A percentile compares a stretch with the other conserved stretches of the same genome.
Evolutionary conservation across 2,113 vertebrate genomes (phyloP).

Genomic region (human (Homo sapiens)): GRCh38 chr4:40304501-40305000

Average conservation of each 20-base stretch:
- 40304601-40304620: background rate
- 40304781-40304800: background rate
- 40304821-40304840: background rate
- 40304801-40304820: conserved; percentile 1
- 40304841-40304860: background rate
- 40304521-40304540: background rate
- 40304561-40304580: background rate
- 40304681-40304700: background rate
- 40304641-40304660: background rate
- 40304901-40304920: background rate
- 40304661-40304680: background rate
- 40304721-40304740: background rate
- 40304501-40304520: conserved; percentile 18
- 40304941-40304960: background rate
- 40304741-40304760: background rate
- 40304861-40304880: background rate
- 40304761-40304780: background rate
- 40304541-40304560: background rate
- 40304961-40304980: background rate
- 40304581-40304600: background rate
- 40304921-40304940: background rate
- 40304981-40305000: background rate
- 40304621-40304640: background rate
- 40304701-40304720: background rate
- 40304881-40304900: background rate